Evolutionary conservation across 2,113 vertebrate genomes (phyloP).

Genomic region (Urocitellus parryii): DNA sequence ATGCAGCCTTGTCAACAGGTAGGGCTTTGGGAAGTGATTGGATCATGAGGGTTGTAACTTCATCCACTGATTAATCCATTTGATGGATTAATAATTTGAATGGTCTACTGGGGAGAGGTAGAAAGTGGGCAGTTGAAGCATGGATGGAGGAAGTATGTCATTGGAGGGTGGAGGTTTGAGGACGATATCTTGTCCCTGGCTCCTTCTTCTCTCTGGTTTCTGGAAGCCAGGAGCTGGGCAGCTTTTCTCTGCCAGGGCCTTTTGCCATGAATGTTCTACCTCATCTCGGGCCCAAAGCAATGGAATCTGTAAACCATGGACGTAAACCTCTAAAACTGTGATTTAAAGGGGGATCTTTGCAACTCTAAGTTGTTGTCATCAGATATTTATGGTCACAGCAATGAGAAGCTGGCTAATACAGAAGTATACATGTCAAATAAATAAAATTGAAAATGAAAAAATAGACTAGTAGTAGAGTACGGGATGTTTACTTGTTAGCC

Average conservation of each 20-base stretch:
- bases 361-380: background rate
- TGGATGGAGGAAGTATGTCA: background rate
- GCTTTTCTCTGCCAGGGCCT: background rate
- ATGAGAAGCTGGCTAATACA: background rate
- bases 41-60: background rate
- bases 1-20: background rate
- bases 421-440: background rate
- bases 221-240: background rate
- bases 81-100: background rate
- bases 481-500: background rate
- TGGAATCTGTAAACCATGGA: background rate
- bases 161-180: background rate
- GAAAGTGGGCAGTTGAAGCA: background rate
- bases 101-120: background rate
- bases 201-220: background rate
- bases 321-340: background rate
- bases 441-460: background rate
- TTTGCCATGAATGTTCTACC: background rate
- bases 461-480: background rate
- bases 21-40: background rate
- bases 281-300: background rate
- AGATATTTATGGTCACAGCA: background rate
- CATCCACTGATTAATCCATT: background rate
- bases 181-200: background rate
- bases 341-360: background rate